phyloP scores from a whole-genome alignment of 2,797 vertebrate genomes.

The Pelodytes ibericus region DNA sequence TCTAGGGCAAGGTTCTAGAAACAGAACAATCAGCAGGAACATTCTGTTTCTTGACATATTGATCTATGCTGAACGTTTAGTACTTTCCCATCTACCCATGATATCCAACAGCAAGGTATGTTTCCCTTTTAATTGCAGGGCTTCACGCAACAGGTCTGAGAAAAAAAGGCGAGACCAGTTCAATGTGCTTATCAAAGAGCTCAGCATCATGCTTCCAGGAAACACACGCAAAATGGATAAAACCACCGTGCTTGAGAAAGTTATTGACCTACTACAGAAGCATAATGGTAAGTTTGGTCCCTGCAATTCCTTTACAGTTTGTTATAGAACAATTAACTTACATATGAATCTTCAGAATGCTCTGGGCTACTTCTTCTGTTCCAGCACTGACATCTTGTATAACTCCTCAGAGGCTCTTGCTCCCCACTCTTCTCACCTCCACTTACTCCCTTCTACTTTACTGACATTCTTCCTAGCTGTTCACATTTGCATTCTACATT shows the following conservation, averaged over 20 bases:
- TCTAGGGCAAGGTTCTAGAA: no score
- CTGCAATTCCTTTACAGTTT: neutral
- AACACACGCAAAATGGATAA: slow-evolving; percentile 80
- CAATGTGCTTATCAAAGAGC: slow-evolving; percentile 83
- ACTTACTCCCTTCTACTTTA: no score
- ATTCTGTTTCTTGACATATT: neutral
- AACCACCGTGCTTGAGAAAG: slow-evolving; percentile 79
- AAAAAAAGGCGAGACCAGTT: slow-evolving; percentile 83
- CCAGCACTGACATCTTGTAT: no score
- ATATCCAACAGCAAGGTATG: neutral
- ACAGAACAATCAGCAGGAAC: no score
- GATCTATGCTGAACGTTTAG: neutral
- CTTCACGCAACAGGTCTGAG: slow-evolving; percentile 81
- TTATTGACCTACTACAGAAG: slow-evolving; percentile 79
- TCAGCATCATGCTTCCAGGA: slow-evolving; percentile 80
- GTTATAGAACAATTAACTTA: no score
- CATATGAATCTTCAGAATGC: no score
- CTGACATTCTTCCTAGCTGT: no score
- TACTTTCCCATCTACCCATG: neutral
- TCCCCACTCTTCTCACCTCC: no score
- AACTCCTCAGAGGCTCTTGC: no score
- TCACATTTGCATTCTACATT: no score
- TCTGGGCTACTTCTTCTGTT: no score
- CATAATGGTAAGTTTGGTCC: slow-evolving; percentile 73
- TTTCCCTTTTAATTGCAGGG: slow-evolving; percentile 63